Evolutionary conservation across 2,113 vertebrate genomes (phyloP), one percentile per base, ranked within the genome.

Genomic region (Zosterops lateralis): DNA sequence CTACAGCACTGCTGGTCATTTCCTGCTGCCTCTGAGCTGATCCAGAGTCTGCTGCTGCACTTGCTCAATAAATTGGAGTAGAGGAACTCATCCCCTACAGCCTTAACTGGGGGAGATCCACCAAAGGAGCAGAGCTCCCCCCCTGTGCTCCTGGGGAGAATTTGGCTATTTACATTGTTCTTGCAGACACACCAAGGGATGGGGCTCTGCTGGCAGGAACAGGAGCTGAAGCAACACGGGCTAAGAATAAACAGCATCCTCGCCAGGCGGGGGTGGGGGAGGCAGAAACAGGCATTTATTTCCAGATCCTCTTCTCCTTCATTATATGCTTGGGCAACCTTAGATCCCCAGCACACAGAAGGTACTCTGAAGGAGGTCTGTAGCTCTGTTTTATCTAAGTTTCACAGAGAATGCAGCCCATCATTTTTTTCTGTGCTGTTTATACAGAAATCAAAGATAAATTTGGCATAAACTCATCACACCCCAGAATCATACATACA

Each of bases 401-500:
- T 93, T 92, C 87, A 92, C n/a, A 68, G 67, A 88, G 92, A 94
- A 93, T 84, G 54, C 91, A 90, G 93, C 88, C 88, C 85, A 89
- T 96, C 93, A 57, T 90, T 93, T 94, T 82, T 83, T 93, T 89
- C 82, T 75, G 32, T 32, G 66, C 84, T 94, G 93, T 93, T 95
- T 94, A 93, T 81, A 92, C 85, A 96, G 93, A 96, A 96, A 95
- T 94, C 89, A 57, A 84, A 90, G 85, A 95, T 87, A 97, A 94
- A 94, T 91, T 92, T 91, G 87, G 84, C 87, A 89, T 92, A 96
- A 96, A 96, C 87, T 96, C 94, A 92, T 96, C 80, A 92, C 94
- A 85, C 90, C 86, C 85, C 90, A 82, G 89, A 95, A 96, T 62
- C 93, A 94, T 93, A 95, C 91, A 96, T 95, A 96, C 79, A 94